phyloP scores from a whole-genome alignment of 2,888 invertebrate species.

The Blastobasis adustella region DNA sequence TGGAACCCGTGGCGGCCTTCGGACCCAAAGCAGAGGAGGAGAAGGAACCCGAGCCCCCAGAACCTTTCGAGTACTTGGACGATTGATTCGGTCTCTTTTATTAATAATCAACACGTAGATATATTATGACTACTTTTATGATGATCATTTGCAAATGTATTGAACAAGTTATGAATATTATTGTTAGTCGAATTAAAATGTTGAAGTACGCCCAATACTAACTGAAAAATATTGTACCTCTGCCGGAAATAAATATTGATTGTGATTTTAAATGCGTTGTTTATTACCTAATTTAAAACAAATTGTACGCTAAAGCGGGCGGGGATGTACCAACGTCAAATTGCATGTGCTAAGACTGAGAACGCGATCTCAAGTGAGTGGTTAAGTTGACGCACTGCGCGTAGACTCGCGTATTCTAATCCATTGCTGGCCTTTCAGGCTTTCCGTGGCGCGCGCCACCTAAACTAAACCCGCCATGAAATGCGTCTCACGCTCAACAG shows the following conservation, averaged over 20 bases:
- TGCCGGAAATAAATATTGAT: conserved; percentile 27
- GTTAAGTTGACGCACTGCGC: no score
- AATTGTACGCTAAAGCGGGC: no score
- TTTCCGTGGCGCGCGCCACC: no score
- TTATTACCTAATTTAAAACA: no score
- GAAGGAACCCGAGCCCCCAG: conserved; percentile 97
- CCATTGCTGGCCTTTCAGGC: no score
- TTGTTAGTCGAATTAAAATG: conserved; percentile 26
- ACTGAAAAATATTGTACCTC: conserved; percentile 43
- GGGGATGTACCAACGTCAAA: no score
- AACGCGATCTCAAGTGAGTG: no score
- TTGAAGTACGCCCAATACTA: conserved; percentile 44
- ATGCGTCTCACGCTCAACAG: no score
- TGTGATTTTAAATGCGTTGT: no score
- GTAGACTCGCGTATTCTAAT: no score
- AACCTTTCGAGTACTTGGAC: conserved; percentile 97
- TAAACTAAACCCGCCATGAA: no score
- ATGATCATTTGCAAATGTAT: conserved; percentile 35
- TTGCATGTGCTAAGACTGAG: no score
- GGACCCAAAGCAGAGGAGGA: conserved; percentile 95
- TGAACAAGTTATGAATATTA: conserved; percentile 38
- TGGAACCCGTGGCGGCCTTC: conserved; percentile 94
- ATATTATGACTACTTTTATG: conserved; percentile 18
- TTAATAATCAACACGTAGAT: conserved; percentile 23
- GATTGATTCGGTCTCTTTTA: conserved; percentile 69